Base-by-base conservation (phyloP, 2,888 invertebrate species). In the Congeria kusceri region DNA sequence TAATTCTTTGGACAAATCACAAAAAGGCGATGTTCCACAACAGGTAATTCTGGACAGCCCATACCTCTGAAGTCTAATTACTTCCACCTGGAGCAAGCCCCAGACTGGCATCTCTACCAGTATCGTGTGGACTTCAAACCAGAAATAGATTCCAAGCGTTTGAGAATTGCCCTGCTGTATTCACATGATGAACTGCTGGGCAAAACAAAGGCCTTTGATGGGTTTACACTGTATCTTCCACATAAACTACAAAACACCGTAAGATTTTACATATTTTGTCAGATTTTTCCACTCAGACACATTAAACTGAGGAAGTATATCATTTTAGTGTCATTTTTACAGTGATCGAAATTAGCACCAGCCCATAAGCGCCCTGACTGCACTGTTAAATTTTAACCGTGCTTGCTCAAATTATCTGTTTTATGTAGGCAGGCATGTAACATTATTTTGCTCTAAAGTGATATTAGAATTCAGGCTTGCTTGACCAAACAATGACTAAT, bases 111-210 rank as follows among this genome's bases (percentile, higher is more conserved):
- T 25, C 53, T 53, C 23, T 53, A 53, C 25, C 53, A 53, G 53
- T 53, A 93, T 68, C 90, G 91, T 76, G 91, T 93, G n/a, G 88
- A 87, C 63, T 93, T 90, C 80, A 86, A 84, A 13, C 93, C 93
- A 18, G 85, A 85, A 13, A 78, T 92, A 4, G 93, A 92, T 15
- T 88, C 83, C 57, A 88, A 86, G 32, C 88, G 80, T 20, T 71
- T 92, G 80, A 84, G 91, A 15, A 85, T 85, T 66, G 89, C 84
- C 0, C 72, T 93, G n/a, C 80, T 93, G 11, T 86, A 83, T 29
- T 65, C 81, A 4, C 91, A 92, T 75, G 83, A 87, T 27, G 82
- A 89, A 13, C 58, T 90, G 20, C 64, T 92, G 27, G 92, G 92
- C 0, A 72, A 71, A 28, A 88, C 87, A 0, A 80, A 83, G 18